Evolutionary conservation across 2,113 vertebrate species (phyloP).

Genomic region (Paradisaea rubra): DNA sequence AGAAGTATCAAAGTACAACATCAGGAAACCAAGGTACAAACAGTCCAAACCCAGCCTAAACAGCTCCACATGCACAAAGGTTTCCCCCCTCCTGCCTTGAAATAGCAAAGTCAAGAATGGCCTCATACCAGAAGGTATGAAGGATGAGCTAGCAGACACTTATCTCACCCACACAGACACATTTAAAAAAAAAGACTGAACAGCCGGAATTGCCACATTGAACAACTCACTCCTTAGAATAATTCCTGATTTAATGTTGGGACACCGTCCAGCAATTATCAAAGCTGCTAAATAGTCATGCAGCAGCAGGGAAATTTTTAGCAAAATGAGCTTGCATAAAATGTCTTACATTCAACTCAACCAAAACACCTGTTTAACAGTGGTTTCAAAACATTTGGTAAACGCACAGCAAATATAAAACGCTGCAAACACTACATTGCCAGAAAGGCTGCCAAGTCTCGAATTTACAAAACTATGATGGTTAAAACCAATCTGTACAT

Average conservation of each 20-base stretch:
- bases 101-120: conserved; percentile 12
- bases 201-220: not conserved
- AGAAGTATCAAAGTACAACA: not conserved
- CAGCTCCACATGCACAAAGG: not conserved
- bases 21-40: not conserved
- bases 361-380: not conserved
- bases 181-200: not conserved
- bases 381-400: not conserved
- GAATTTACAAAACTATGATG: not conserved
- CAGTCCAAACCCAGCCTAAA: not conserved
- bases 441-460: not conserved
- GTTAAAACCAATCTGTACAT: not conserved
- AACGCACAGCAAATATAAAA: not conserved
- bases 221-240: not conserved
- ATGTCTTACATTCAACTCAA: not conserved
- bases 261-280: not conserved
- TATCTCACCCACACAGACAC: conserved; percentile 38
- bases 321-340: not conserved
- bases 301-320: not conserved
- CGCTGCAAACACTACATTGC: not conserved
- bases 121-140: conserved; percentile 17
- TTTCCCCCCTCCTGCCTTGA: not conserved
- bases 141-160: conserved; percentile 32
- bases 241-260: conserved; percentile 15
- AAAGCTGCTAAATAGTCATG: not conserved